Conservation (phyloP, 2,113 vertebrate species). For the Typhlomys cinereus region DNA sequence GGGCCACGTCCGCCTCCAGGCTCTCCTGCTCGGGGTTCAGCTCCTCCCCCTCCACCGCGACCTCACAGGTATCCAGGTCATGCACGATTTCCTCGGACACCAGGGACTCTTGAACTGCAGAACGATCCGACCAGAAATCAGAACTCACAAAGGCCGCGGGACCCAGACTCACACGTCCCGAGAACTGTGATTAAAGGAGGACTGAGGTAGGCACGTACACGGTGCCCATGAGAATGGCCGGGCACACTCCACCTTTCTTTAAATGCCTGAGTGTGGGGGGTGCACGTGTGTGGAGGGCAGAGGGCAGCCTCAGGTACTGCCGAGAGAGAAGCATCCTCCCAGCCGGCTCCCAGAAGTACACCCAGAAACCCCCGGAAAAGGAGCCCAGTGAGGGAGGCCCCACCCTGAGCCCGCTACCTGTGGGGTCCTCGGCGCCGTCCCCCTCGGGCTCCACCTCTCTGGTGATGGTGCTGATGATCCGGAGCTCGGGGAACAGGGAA, state of each 20-base stretch:
- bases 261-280: no score
- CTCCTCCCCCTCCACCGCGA: constrained; percentile 93
- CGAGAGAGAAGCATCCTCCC: neutral
- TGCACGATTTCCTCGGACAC: constrained; percentile 99
- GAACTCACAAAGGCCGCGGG: neutral
- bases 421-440: constrained; percentile 94
- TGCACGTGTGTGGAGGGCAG: no score
- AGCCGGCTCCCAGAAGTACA: neutral
- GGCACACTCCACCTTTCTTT: rapidly evolving
- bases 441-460: constrained; percentile 93
- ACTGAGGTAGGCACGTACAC: no score
- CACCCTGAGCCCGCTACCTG: constrained; percentile 81
- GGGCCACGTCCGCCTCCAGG: constrained; percentile 92
- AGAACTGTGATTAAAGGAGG: rapidly evolving
- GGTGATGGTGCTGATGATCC: constrained; percentile 97
- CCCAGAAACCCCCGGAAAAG: neutral
- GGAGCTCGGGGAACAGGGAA: constrained; percentile 95
- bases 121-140: rapidly evolving
- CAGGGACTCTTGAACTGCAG: constrained; percentile 96
- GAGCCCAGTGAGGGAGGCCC: rapidly evolving
- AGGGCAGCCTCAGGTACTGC: no score
- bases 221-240: rapidly evolving
- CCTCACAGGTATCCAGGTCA: constrained; percentile 96
- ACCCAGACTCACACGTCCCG: neutral
- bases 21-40: constrained; percentile 94